Conservation (phyloP, 2,888 invertebrate species). For the Apeira syringaria region DNA sequence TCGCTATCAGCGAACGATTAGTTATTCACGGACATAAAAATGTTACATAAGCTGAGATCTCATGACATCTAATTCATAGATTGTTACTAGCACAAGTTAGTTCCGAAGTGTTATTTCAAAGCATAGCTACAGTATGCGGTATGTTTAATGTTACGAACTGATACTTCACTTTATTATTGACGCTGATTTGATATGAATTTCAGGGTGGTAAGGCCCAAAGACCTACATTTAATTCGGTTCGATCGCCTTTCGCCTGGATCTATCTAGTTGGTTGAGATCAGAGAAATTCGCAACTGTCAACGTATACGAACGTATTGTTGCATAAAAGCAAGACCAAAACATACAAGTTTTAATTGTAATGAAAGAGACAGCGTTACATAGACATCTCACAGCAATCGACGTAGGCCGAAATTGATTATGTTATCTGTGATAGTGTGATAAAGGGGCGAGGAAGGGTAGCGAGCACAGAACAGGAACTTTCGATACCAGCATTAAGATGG, state of each 20-base stretch:
- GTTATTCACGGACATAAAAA: constrained; percentile 65
- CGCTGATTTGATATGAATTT: constrained; percentile 57
- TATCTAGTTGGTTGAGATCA: constrained; percentile 42
- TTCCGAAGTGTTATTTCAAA: constrained; percentile 60
- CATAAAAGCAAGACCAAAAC: too few relatives aligned
- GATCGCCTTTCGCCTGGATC: constrained; percentile 49
- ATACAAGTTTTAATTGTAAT: too few relatives aligned
- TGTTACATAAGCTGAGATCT: constrained; percentile 74
- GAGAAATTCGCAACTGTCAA: background rate
- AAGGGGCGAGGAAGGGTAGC: too few relatives aligned
- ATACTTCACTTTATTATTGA: constrained; percentile 74
- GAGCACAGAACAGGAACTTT: too few relatives aligned
- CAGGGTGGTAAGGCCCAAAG: constrained; percentile 61
- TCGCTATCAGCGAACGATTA: constrained; percentile 55
- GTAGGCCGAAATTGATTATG: too few relatives aligned
- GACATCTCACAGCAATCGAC: too few relatives aligned
- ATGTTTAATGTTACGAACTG: constrained; percentile 50
- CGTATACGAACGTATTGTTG: background rate
- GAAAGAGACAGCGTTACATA: too few relatives aligned
- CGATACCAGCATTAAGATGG: too few relatives aligned
- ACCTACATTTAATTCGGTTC: constrained; percentile 74
- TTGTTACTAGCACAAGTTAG: constrained; percentile 35
- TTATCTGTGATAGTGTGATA: too few relatives aligned
- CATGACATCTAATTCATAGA: constrained; percentile 65
- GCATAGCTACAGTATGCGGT: constrained; percentile 54